Percentiles rank a stretch among this genome's conserved stretches.
Conservation (phyloP, 2,888 invertebrate genomes). For the Drosophila rubida region DNA sequence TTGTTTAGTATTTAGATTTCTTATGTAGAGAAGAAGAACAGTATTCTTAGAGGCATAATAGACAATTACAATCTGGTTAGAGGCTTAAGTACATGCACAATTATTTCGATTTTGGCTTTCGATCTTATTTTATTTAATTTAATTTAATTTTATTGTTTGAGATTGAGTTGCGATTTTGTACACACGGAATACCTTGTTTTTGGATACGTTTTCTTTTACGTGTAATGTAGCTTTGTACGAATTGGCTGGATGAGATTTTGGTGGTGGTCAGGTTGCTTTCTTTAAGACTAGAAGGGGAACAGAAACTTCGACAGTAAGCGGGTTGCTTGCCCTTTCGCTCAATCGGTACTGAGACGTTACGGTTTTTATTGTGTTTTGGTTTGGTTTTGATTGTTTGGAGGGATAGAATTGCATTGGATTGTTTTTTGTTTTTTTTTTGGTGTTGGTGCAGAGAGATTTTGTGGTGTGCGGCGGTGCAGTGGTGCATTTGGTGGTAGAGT, state of each 20-base stretch:
- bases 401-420: conserved; percentile 25
- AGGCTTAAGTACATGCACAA: conserved; percentile 60
- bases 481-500: conserved; percentile 31
- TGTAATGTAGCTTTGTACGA: conserved; percentile 83
- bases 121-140: neutral
- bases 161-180: conserved; percentile 44
- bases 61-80: conserved; percentile 51
- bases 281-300: conserved; percentile 82
- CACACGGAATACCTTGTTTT: conserved; percentile 84
- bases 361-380: conserved; percentile 29
- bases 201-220: conserved; percentile 85
- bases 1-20: conserved; percentile 46
- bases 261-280: conserved; percentile 81
- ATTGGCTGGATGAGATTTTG: conserved; percentile 82
- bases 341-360: conserved; percentile 78
- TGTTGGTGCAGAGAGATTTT: conserved; percentile 35
- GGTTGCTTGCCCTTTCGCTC: conserved; percentile 83
- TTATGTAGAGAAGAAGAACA: conserved; percentile 22
- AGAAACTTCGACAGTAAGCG: conserved; percentile 85
- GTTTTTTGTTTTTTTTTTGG: conserved; percentile 25
- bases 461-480: conserved; percentile 37
- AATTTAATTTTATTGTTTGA: conserved; percentile 5
- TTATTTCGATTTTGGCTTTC: conserved; percentile 16
- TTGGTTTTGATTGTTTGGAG: conserved; percentile 11
- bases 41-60: conserved; percentile 28